These are phyloP conservation scores for Cryptocheilus praepositus DNA, from an alignment of 2,888 invertebrate genomes.

Conservation along the genomic window DNA sequence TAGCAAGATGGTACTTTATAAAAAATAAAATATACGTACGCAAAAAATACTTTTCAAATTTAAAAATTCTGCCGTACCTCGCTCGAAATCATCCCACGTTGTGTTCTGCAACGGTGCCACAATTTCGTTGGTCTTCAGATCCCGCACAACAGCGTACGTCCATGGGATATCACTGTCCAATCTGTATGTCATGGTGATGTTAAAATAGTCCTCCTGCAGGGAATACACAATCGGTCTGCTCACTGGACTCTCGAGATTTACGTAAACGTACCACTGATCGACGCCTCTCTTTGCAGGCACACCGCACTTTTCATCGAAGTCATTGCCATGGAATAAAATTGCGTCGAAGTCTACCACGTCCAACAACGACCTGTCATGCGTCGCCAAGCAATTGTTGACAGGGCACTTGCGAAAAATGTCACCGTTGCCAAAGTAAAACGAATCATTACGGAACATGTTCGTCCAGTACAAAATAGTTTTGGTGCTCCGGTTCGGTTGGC, in stretches of 20 bases:
- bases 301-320: conserved; percentile 57
- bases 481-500: neutral
- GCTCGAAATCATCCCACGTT: conserved; percentile 40
- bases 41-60: neutral
- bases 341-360: conserved; percentile 76
- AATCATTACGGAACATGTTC: conserved; percentile 58
- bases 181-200: conserved; percentile 78
- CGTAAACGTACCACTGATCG: conserved; percentile 77
- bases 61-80: neutral
- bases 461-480: conserved; percentile 65
- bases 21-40: too few species aligned
- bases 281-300: conserved; percentile 70
- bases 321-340: conserved; percentile 76
- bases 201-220: conserved; percentile 74
- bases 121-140: conserved; percentile 52
- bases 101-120: conserved; percentile 49
- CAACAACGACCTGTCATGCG: conserved; percentile 67
- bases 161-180: conserved; percentile 76
- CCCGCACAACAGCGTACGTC: conserved; percentile 72
- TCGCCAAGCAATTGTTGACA: conserved; percentile 75
- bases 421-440: conserved; percentile 59
- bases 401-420: conserved; percentile 55
- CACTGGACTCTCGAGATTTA: conserved; percentile 75
- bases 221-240: conserved; percentile 52
- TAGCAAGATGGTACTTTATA: too few species aligned